These are phyloP conservation scores for Ceratothoa steindachneri DNA, from an alignment of 2,888 invertebrate species.

Conservation along the genomic window DNA sequence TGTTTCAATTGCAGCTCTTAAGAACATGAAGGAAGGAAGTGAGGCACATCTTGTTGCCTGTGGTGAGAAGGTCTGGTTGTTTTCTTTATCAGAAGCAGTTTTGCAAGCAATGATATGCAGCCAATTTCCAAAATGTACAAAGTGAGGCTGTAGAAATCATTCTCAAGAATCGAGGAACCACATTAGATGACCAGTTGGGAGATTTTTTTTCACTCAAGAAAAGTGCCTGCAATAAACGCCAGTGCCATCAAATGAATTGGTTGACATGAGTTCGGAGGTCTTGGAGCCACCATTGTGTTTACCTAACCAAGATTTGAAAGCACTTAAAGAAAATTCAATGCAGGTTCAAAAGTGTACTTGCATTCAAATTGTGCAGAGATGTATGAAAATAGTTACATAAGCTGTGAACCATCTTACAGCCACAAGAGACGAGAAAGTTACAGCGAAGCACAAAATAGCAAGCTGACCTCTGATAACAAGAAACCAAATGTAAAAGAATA, in stretches of 20 bases:
- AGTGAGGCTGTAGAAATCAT: background rate
- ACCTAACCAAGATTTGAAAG: too few species aligned
- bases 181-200: background rate
- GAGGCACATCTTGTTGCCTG: background rate
- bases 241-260: background rate
- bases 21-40: background rate
- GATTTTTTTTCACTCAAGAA: background rate
- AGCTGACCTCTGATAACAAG: too few species aligned
- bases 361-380: too few species aligned
- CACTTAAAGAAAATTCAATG: too few species aligned
- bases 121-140: background rate
- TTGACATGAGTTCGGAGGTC: background rate
- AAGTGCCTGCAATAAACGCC: background rate
- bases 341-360: too few species aligned
- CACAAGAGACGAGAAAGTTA: too few species aligned
- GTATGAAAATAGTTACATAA: too few species aligned
- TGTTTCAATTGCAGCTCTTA: background rate
- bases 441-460: too few species aligned
- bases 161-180: slow-evolving; percentile 3
- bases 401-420: too few species aligned
- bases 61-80: background rate
- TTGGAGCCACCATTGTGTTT: background rate
- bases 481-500: too few species aligned
- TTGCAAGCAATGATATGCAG: background rate
- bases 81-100: slow-evolving; percentile 11